Evolutionary conservation across 2,113 vertebrate species (phyloP), one percentile per base, ranked within the genome.

Genomic region (Eurystomus gularis): DNA sequence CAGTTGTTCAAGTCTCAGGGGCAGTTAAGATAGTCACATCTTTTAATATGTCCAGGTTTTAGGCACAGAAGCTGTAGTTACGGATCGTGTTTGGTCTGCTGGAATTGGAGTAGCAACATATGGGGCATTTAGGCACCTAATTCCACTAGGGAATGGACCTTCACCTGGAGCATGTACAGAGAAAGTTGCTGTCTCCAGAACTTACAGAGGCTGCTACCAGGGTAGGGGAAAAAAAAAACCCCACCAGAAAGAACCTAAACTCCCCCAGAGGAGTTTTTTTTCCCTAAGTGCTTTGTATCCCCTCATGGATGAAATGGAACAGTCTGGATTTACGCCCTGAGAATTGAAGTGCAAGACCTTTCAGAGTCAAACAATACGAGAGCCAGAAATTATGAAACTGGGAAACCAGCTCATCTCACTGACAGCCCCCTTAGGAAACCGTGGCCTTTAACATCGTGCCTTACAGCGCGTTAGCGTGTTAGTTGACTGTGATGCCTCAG

Each of bases 401-500:
- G 19, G 10, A 46, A 28, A 21, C 60, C 57, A 29, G 64, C 66
- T 87, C 54, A 25, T 87, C 51, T 26, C 35, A 2, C 57, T 10
- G 5, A 44, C 23, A 31, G 48, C 3, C 76, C 71, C 48, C 48
- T 17, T 11, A 19, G 69, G 61, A 61, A 16, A 20, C 44, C 29
- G 0, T 2, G 2, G 48, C 64, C 66, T 49, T 51, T 61, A 72
- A 10, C 33, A 12, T 23, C 8, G 35, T 40, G 15, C 4, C 1
- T 79, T 84, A 9, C 86, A 13, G 23, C 66, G 35, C 21, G 1
- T 55, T 57, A 11, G 21, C 0, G 3, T 75, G 51, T 55, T 17
- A 31, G 48, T n/a, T 71, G 77, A 17, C 52, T 33, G 3, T 3
- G 48, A 15, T 15, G 9, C 35, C 62, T 89, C 84, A 29, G 58